A percentile compares a stretch with the other conserved stretches of the same genome.
Evolutionary conservation across 2,113 vertebrate species (phyloP).

Genomic region (Lontra canadensis): DNA sequence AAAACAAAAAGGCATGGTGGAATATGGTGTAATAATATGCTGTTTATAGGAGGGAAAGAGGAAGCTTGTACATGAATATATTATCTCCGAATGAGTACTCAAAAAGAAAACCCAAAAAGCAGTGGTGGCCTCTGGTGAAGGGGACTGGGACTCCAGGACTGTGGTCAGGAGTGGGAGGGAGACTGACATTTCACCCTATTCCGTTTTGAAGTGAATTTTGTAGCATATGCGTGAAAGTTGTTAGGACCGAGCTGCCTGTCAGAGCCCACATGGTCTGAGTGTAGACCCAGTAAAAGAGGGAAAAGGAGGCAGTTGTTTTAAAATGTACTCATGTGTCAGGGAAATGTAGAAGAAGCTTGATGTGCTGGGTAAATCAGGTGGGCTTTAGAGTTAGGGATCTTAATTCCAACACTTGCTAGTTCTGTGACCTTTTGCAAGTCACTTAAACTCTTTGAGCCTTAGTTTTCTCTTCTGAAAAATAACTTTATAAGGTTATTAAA

Average conservation of each 20-base stretch:
- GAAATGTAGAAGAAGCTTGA: not conserved
- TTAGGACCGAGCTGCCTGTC: not conserved
- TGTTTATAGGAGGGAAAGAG: not conserved
- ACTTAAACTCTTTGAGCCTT: not conserved
- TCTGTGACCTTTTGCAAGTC: not conserved
- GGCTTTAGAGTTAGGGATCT: not conserved
- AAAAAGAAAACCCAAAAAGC: not conserved
- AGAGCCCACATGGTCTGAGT: not conserved
- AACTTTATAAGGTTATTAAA: not conserved
- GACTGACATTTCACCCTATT: not conserved
- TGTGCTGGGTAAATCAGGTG: not conserved
- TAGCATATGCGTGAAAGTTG: not conserved
- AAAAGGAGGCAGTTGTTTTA: not conserved
- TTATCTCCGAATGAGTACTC: not conserved
- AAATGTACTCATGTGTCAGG: not conserved
- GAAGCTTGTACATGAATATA: not conserved
- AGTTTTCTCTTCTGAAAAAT: slow-evolving; percentile 34
- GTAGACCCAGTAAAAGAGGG: not conserved
- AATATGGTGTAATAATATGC: not conserved
- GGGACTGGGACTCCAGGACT: not conserved
- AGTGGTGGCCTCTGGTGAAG: not conserved
- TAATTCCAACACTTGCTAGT: not conserved
- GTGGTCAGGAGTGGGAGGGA: not conserved
- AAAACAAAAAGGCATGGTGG: not conserved
- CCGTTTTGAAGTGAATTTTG: not conserved